Evolutionary conservation across 2,888 invertebrate species (phyloP).

Genomic region (Aporophyla lueneburgensis): DNA sequence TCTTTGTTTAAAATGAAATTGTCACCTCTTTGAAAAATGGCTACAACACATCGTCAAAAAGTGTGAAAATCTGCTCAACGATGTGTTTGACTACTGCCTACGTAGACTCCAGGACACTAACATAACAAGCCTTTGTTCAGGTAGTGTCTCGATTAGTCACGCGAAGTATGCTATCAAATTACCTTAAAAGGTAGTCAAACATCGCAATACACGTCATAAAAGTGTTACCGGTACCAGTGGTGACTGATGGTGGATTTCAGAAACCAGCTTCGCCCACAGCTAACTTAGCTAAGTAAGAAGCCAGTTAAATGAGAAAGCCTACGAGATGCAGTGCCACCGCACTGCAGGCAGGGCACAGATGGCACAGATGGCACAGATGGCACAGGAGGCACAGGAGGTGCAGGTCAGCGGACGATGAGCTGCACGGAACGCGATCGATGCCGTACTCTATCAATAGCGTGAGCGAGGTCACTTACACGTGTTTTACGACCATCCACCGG

Average conservation of each 20-base stretch:
- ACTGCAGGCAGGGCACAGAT: not conserved
- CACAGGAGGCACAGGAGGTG: conserved; percentile 31
- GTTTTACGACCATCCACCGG: not conserved
- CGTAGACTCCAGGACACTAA: not conserved
- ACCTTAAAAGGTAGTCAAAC: not conserved
- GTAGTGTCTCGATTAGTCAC: conserved; percentile 1
- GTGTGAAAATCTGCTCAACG: not conserved
- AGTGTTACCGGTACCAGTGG: conserved; percentile 23
- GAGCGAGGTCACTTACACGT: conserved; percentile 8
- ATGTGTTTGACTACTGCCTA: not conserved
- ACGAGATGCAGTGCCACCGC: conserved; percentile 18
- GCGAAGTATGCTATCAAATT: not conserved
- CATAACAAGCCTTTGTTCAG: not conserved
- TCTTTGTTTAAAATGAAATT: not conserved
- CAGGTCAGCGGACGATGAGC: conserved; percentile 58
- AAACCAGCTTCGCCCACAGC: not conserved
- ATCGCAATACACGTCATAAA: not conserved
- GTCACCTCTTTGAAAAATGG: not conserved
- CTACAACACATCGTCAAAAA: not conserved
- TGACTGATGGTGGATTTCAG: conserved; percentile 3
- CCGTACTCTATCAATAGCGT: conserved; percentile 29
- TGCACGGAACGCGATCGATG: conserved; percentile 24
- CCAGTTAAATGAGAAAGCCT: conserved; percentile 32
- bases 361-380: not conserved
- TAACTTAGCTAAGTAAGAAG: not conserved